Percentiles rank a stretch among this genome's conserved stretches.
Evolutionary conservation across 2,113 vertebrate species (phyloP).

Genomic region (Austrofundulus limnaeus): DNA sequence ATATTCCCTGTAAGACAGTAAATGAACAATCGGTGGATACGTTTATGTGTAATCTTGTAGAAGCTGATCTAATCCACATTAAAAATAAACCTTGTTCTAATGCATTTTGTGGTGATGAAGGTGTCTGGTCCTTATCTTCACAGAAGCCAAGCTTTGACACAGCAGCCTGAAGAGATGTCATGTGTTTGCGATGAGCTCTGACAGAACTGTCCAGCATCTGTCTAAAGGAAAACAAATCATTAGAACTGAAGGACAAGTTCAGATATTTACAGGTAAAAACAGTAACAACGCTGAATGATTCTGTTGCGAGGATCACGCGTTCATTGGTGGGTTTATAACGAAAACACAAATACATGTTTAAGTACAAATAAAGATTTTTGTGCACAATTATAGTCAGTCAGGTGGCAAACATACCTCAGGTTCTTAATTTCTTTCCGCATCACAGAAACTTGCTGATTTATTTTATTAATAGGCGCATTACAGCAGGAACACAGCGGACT

Average conservation of each 20-base stretch:
- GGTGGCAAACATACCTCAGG: conserved; percentile 71
- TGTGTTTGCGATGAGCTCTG: conserved; percentile 75
- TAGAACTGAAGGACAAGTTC: not conserved
- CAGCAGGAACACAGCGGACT: conserved; percentile 54
- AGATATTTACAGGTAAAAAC: too few relatives aligned
- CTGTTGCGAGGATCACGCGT: too few relatives aligned
- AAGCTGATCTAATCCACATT: too few relatives aligned
- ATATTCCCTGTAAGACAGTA: conserved; percentile 78
- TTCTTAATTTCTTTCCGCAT: conserved; percentile 82
- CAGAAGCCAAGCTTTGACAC: conserved; percentile 43
- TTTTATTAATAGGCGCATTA: conserved; percentile 36
- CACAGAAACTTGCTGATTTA: conserved; percentile 77
- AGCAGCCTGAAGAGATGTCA: conserved; percentile 63
- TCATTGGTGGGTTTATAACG: too few relatives aligned
- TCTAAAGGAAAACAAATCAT: conserved; percentile 39
- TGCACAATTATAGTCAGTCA: too few relatives aligned
- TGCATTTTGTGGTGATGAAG: conserved; percentile 19
- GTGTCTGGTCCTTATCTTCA: not conserved
- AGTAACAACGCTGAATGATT: too few relatives aligned
- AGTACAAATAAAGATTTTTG: too few relatives aligned
- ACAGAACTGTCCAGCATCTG: conserved; percentile 68
- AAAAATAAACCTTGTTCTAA: conserved; percentile 78
- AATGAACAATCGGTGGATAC: too few relatives aligned
- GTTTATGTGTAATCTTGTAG: not conserved
- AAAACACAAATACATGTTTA: too few relatives aligned